A percentile compares a stretch with the other conserved stretches of the same genome.
Conservation (phyloP, 2,113 vertebrate species). For the Nyctibius bracteatus region DNA sequence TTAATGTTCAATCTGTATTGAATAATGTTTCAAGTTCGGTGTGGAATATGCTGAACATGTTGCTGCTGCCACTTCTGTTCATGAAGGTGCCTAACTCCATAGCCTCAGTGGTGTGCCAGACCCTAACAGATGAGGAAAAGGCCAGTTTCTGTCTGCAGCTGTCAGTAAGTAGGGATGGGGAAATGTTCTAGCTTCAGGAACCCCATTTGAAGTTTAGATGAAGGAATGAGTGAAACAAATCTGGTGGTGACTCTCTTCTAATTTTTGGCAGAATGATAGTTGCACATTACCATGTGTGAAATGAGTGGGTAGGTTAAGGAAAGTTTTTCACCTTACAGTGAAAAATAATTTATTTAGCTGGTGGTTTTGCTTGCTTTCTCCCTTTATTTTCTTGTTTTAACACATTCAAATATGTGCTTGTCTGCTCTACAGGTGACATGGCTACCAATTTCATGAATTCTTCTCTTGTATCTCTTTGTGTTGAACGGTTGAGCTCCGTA, state of each 20-base stretch:
- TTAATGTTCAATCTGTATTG: neutral
- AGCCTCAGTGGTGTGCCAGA: neutral
- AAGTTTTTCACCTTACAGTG: neutral
- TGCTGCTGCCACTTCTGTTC: neutral
- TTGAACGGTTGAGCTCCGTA: neutral
- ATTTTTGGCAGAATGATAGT: neutral
- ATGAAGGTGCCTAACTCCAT: neutral
- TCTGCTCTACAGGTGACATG: neutral
- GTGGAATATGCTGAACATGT: neutral
- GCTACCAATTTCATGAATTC: neutral
- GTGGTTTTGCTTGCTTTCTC: conserved; percentile 3
- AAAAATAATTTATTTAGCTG: neutral
- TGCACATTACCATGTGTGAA: neutral
- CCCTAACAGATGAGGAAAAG: neutral
- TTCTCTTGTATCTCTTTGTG: neutral
- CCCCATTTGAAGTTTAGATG: neutral
- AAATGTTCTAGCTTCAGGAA: neutral
- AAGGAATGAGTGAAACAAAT: neutral
- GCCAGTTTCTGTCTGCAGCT: neutral
- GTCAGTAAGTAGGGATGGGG: neutral
- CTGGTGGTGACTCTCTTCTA: neutral
- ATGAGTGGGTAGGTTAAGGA: neutral
- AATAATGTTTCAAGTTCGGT: neutral
- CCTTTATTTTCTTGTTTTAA: neutral
- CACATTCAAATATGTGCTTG: neutral